Evolutionary conservation across 2,797 vertebrate species (phyloP).

Genomic region (Muraenolepis orangiensis): DNA sequence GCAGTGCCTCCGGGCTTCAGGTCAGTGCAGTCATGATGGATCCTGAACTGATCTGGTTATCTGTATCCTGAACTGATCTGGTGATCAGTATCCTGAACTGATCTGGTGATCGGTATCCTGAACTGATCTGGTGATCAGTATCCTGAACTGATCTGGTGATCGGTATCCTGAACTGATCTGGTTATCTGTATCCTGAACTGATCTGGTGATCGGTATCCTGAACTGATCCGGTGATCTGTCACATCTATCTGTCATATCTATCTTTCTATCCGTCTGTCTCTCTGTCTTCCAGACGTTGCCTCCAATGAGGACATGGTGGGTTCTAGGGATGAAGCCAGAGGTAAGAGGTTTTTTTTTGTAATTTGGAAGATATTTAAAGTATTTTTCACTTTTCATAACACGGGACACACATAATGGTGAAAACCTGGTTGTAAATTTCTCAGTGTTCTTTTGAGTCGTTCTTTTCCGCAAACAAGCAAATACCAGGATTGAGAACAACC

Average conservation of each 20-base stretch:
- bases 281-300: slow-evolving; percentile 71
- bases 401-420: no score
- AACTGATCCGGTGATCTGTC: no score
- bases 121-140: no score
- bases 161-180: background rate
- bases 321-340: slow-evolving; percentile 84
- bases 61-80: no score
- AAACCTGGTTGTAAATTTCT: no score
- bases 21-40: slow-evolving; percentile 58
- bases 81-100: no score
- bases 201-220: no score
- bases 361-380: background rate
- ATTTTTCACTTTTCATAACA: no score
- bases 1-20: slow-evolving; percentile 87
- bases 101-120: no score
- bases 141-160: no score
- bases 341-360: slow-evolving; percentile 79
- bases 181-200: no score
- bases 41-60: background rate
- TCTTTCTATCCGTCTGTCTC: slow-evolving; percentile 5
- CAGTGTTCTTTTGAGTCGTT: no score
- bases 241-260: background rate
- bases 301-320: slow-evolving; percentile 89
- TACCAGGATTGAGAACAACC: background rate
- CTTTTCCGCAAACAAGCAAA: background rate